A percentile compares a stretch with the other conserved stretches of the same genome.
These are phyloP conservation scores for Chaetura pelagica DNA, from an alignment of 2,113 vertebrate genomes.

Conservation along the genomic window DNA sequence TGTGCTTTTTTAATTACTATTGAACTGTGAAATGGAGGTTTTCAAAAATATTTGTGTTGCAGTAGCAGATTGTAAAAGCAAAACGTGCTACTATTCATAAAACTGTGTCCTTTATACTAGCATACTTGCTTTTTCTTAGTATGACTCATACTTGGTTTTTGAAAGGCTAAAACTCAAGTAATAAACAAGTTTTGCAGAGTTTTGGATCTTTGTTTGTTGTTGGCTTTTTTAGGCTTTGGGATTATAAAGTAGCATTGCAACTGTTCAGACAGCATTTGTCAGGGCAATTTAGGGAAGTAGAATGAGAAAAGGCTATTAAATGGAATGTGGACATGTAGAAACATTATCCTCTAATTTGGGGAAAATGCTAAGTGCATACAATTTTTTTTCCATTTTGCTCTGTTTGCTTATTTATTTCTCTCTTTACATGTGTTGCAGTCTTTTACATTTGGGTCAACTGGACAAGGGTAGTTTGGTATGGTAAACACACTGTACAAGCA, in stretches of 20 bases:
- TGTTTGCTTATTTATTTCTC: neutral
- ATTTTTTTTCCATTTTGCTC: neutral
- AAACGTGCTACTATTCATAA: neutral
- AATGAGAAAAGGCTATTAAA: neutral
- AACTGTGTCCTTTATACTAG: neutral
- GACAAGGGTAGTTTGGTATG: neutral
- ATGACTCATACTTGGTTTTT: neutral
- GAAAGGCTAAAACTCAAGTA: neutral
- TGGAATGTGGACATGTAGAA: neutral
- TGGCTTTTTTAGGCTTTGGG: neutral
- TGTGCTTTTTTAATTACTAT: neutral
- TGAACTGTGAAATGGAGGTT: neutral
- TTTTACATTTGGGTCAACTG: neutral
- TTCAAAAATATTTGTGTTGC: neutral
- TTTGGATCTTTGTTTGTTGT: neutral
- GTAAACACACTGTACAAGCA: slow-evolving; percentile 8
- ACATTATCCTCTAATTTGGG: neutral
- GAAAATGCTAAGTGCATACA: neutral
- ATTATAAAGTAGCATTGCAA: neutral
- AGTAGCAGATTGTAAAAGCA: neutral
- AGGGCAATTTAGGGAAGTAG: neutral
- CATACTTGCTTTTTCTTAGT: neutral
- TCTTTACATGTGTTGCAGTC: neutral
- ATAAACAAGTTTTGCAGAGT: neutral
- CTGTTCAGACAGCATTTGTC: neutral